Percentiles rank a stretch among this genome's conserved stretches.
These are phyloP conservation scores for Peucedramus taeniatus DNA, from an alignment of 2,113 vertebrate genomes.

Conservation along the genomic window DNA sequence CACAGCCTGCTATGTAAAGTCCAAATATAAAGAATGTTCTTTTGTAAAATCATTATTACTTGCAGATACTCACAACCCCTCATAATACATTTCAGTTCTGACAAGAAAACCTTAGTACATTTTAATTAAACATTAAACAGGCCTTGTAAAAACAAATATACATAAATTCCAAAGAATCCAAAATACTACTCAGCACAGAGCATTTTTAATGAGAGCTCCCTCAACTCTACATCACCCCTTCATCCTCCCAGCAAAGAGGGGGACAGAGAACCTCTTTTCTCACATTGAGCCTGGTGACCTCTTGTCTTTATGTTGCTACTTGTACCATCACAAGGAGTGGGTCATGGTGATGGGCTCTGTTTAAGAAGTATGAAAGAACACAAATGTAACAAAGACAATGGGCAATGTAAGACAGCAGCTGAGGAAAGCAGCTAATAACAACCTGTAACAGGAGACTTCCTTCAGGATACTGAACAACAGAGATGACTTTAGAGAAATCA, in stretches of 20 bases:
- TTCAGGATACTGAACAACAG: not conserved
- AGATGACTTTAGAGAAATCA: not conserved
- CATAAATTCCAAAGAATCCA: not conserved
- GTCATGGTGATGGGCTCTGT: rapidly evolving
- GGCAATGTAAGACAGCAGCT: rapidly evolving
- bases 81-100: not conserved
- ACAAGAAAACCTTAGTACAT: not conserved
- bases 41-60: not conserved
- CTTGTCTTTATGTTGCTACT: not conserved
- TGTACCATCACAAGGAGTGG: not conserved
- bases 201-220: not conserved
- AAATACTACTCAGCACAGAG: not conserved
- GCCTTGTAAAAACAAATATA: not conserved
- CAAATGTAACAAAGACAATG: not conserved
- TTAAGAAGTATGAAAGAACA: not conserved
- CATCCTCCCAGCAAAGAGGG: rapidly evolving
- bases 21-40: not conserved
- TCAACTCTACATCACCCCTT: rapidly evolving
- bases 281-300: not conserved
- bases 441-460: not conserved
- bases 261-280: not conserved
- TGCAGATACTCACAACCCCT: not conserved
- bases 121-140: not conserved
- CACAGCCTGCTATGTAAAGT: not conserved
- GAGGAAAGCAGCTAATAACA: not conserved